A percentile compares a stretch with the other conserved stretches of the same genome.
phyloP scores from a whole-genome alignment of 2,888 invertebrate genomes.

The Hermodice carunculata region DNA sequence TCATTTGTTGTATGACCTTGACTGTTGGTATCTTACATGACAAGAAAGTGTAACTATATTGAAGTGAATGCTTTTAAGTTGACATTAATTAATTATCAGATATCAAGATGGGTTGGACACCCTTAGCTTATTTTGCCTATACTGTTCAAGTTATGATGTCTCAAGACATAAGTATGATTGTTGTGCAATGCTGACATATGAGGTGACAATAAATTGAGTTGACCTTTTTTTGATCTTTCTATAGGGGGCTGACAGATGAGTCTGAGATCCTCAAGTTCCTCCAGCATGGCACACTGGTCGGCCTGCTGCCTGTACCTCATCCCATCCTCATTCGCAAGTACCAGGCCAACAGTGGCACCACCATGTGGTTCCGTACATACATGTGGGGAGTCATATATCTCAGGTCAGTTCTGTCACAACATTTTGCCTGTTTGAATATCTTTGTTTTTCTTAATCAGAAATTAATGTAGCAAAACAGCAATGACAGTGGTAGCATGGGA shows the following conservation, averaged over 20 bases:
- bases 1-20: too few relatives aligned
- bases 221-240: conserved; percentile 32
- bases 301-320: conserved; percentile 97
- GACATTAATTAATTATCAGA: too few relatives aligned
- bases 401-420: conserved; percentile 73
- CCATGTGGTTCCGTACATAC: conserved; percentile 99
- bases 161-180: too few relatives aligned
- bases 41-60: too few relatives aligned
- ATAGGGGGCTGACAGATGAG: conserved; percentile 96
- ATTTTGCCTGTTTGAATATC: neutral
- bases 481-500: too few relatives aligned
- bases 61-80: too few relatives aligned
- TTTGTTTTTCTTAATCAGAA: neutral
- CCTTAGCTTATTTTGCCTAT: too few relatives aligned
- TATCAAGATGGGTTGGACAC: too few relatives aligned
- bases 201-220: too few relatives aligned
- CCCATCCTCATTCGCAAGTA: conserved; percentile 99
- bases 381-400: conserved; percentile 99
- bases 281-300: conserved; percentile 98
- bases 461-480: neutral
- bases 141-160: too few relatives aligned
- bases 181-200: too few relatives aligned
- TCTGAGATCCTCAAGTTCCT: conserved; percentile 99
- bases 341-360: conserved; percentile 98
- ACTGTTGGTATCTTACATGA: too few relatives aligned